Percentiles rank a stretch among this genome's conserved stretches.
Evolutionary conservation across 2,113 vertebrate genomes (phyloP).

Genomic region (Mesitornis unicolor): DNA sequence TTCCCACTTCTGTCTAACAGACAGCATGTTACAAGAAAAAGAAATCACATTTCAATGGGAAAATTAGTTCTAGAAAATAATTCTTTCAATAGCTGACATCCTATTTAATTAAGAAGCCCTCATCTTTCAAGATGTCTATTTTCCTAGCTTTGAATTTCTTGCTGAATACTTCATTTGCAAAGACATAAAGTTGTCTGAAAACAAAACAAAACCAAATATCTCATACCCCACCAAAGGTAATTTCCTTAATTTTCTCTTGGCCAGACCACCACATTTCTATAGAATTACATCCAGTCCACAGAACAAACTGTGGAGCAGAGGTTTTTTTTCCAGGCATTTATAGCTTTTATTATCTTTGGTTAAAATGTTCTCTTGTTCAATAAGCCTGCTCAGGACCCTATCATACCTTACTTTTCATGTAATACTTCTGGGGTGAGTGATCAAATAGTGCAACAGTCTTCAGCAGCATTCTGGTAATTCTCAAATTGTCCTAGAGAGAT

Average conservation of each 20-base stretch:
- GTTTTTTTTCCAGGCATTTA: background rate
- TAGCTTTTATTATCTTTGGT: background rate
- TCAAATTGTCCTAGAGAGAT: background rate
- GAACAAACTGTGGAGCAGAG: background rate
- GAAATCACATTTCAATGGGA: background rate
- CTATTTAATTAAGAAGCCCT: background rate
- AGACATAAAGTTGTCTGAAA: constrained; percentile 10
- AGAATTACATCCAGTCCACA: background rate
- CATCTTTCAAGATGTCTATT: background rate
- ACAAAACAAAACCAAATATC: background rate
- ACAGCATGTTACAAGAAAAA: background rate
- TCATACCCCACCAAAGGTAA: background rate
- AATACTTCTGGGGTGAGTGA: background rate
- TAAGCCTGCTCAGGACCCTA: background rate
- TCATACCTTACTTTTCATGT: background rate
- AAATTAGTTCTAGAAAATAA: background rate
- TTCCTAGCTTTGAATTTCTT: background rate
- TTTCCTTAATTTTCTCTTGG: constrained; percentile 45
- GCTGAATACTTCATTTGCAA: constrained; percentile 1
- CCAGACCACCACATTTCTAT: constrained; percentile 5
- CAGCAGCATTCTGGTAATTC: background rate
- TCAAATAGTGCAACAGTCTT: background rate
- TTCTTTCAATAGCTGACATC: background rate
- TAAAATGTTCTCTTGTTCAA: background rate
- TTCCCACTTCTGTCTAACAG: background rate